Base-by-base conservation (phyloP, 1,140 invertebrate species). In the Drosophila auraria region DNA sequence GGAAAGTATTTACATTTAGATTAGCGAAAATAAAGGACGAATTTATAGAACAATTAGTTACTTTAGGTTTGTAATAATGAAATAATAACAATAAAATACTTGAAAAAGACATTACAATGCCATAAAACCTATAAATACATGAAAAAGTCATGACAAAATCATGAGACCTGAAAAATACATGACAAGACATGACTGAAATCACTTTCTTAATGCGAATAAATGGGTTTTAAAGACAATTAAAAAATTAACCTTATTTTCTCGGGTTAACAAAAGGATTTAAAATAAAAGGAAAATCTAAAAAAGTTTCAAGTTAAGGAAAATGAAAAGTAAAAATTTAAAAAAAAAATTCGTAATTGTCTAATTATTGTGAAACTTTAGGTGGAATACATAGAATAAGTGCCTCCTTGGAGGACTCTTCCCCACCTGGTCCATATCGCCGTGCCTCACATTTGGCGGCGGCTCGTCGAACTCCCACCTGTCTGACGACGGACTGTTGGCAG, bases 391-490 rank as follows among this genome's bases (percentile, higher is more conserved):
- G n/a, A 42, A 8, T 25, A 8, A 7, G 42, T 7, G 30, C 8
- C 12, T 47, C 5, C 8, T 12, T 14, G 17, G 2, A 11, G n/a
- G 38, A 14, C 2, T 23, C 5, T 8, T 11, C 5, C 30, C 54
- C 9, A 92, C 91, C 71, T 92, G 82, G 14, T 93, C 92, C 91
- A 93, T 87, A 36, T 93, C 92, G 36, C 87, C 84, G n/a, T 91
- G 83, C n/a, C 92, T 91, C 62, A 93, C 92, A 56, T 92, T 66
- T 60, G 63, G 77, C 5, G 83, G 83, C 27, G 83, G 56, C 50
- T 87, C 83, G 4, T 89, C 77, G 4, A 69, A 56, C 12, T 73
- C 56, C 56, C 57, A 57, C 7, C 61, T 33, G 15, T 78, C 60
- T 38, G 17, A 40, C 27, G 47, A 42, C 17, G 63, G 33, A 25